These are phyloP conservation scores for Clepsis dumicolana DNA, from an alignment of 2,888 invertebrate species.

Conservation along the genomic window DNA sequence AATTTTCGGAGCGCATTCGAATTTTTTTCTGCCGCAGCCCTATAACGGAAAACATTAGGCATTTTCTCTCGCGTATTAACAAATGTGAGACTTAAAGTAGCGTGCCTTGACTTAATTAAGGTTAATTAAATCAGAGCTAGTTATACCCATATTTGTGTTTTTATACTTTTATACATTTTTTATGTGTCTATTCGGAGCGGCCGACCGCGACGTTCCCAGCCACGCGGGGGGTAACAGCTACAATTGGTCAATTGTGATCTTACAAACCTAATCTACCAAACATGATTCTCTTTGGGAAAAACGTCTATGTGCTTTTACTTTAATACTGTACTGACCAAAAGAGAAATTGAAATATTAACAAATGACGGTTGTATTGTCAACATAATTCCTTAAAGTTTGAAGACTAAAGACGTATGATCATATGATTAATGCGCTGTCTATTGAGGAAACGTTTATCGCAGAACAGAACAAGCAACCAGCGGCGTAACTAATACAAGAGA, in stretches of 20 bases:
- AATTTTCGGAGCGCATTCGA: conserved; percentile 11
- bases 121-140: conserved; percentile 72
- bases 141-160: conserved; percentile 63
- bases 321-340: conserved; percentile 11
- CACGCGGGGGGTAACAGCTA: conserved; percentile 45
- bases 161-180: conserved; percentile 44
- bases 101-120: conserved; percentile 73
- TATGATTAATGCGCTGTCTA: conserved; percentile 74
- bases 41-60: conserved; percentile 51
- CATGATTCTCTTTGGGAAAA: conserved; percentile 18
- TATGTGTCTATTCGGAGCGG: conserved; percentile 46
- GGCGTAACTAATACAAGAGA: conserved; percentile 84
- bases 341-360: conserved; percentile 16
- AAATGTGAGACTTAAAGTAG: conserved; percentile 63
- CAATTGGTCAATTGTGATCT: conserved; percentile 44
- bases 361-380: conserved; percentile 24
- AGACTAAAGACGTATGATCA: conserved; percentile 53
- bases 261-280: conserved; percentile 28
- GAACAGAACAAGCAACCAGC: conserved; percentile 55
- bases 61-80: conserved; percentile 57
- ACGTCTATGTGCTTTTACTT: conserved; percentile 4
- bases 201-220: conserved; percentile 49
- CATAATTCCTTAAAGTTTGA: conserved; percentile 20
- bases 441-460: conserved; percentile 80
- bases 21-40: conserved; percentile 44